phyloP scores from a whole-genome alignment of 2,888 invertebrate species.

The Ypsolopha scabrella region DNA sequence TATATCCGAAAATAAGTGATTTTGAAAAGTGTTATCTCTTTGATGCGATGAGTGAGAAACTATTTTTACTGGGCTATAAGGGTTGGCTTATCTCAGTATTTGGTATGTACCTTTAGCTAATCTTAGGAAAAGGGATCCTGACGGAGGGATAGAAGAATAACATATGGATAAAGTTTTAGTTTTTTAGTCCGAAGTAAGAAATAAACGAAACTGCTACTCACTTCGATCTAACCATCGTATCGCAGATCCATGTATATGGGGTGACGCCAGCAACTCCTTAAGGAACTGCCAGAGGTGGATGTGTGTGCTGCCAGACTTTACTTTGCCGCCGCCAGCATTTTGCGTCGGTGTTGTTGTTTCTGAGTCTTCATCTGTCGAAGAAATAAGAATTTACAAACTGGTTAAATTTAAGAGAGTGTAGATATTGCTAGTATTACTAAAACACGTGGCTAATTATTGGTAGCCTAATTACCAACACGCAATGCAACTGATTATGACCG shows the following conservation, averaged over 20 bases:
- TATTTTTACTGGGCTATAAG: too few species aligned
- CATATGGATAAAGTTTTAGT: too few species aligned
- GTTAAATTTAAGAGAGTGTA: not conserved
- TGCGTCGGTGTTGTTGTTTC: conserved; percentile 41
- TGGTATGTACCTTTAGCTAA: too few species aligned
- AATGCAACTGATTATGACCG: too few species aligned
- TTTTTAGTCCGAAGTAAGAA: not conserved
- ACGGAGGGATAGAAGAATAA: too few species aligned
- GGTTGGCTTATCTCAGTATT: too few species aligned
- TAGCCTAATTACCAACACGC: too few species aligned
- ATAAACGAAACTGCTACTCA: conserved; percentile 32
- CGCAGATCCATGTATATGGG: conserved; percentile 91
- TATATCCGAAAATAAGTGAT: too few species aligned
- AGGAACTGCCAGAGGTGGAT: conserved; percentile 99
- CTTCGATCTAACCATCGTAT: conserved; percentile 97
- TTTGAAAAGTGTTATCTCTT: too few species aligned
- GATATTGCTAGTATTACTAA: not conserved
- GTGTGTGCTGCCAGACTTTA: conserved; percentile 80
- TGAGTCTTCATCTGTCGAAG: conserved; percentile 70
- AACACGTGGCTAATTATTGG: not conserved
- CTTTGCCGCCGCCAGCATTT: conserved; percentile 32
- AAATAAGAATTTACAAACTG: not conserved
- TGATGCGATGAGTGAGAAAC: too few species aligned
- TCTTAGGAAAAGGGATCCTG: too few species aligned
- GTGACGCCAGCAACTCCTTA: conserved; percentile 92